These are phyloP conservation scores for Silurus aristotelis DNA, from an alignment of 2,797 vertebrate species.

Conservation along the genomic window DNA sequence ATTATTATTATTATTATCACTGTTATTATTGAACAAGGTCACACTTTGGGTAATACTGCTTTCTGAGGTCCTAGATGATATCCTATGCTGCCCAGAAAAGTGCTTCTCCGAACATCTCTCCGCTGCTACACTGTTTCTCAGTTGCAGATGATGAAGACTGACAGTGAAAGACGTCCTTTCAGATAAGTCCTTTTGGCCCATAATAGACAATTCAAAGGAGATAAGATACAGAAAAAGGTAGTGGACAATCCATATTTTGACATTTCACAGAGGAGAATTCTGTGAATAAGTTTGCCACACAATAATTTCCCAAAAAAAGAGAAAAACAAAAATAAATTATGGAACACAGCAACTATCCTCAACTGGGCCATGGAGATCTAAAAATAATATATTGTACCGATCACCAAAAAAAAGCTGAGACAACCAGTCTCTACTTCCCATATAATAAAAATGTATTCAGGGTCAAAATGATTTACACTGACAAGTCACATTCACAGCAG, in stretches of 20 bases:
- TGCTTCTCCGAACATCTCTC: not conserved
- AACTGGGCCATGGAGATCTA: not conserved
- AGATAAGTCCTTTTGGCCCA: not conserved
- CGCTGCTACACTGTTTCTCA: not conserved
- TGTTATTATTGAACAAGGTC: not conserved
- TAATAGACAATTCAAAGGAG: not conserved
- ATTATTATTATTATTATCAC: not conserved
- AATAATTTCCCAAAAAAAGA: not conserved
- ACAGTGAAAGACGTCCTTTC: not conserved
- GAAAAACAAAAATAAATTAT: conserved; percentile 16
- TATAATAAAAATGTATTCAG: not conserved
- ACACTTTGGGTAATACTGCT: no score
- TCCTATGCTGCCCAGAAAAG: not conserved
- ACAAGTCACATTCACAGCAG: conserved; percentile 4
- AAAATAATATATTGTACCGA: not conserved
- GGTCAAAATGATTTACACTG: not conserved
- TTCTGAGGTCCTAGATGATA: no score
- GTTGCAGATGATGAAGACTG: not conserved
- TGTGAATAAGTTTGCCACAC: not conserved
- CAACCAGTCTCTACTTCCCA: not conserved
- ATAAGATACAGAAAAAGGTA: not conserved
- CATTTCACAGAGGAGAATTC: not conserved
- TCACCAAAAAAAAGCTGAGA: not conserved
- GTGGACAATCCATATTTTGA: not conserved
- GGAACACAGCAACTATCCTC: conserved; percentile 13